A percentile compares a stretch with the other conserved stretches of the same genome.
Evolutionary conservation across 2,888 invertebrate species (phyloP).

Genomic region (Rhagonycha fulva): DNA sequence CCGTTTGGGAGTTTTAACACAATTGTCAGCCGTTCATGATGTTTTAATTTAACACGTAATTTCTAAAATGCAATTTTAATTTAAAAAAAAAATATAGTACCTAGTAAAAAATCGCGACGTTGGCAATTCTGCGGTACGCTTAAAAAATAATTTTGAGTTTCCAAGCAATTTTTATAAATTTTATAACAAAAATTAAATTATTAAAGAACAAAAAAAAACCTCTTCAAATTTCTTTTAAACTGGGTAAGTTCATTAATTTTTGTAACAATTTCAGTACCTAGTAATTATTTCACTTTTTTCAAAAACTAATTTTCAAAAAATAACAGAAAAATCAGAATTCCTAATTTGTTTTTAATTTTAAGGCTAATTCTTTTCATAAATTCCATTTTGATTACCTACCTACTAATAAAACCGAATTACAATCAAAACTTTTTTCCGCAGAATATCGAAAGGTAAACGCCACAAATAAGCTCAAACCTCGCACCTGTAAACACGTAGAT

Average conservation of each 20-base stretch:
- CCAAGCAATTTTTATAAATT: neutral
- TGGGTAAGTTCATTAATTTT: neutral
- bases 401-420: neutral
- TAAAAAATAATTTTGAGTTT: slow-evolving; percentile 2
- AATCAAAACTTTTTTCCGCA: slow-evolving; percentile 18
- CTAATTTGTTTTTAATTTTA: neutral
- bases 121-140: neutral
- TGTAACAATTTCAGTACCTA: neutral
- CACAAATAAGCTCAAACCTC: slow-evolving; percentile 9
- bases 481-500: neutral
- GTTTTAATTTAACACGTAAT: neutral
- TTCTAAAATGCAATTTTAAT: neutral
- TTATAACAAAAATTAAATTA: neutral
- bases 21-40: neutral
- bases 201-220: neutral
- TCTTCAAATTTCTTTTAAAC: neutral
- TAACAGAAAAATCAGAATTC: neutral
- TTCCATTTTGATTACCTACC: neutral
- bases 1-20: neutral
- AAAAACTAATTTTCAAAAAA: neutral
- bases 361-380: neutral
- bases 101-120: neutral
- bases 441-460: slow-evolving; percentile 13
- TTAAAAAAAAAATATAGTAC: neutral
- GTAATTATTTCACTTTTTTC: neutral